Evolutionary conservation across 2,113 vertebrate genomes (phyloP), one percentile per base, ranked within the genome.

Genomic region (Columbina picui): DNA sequence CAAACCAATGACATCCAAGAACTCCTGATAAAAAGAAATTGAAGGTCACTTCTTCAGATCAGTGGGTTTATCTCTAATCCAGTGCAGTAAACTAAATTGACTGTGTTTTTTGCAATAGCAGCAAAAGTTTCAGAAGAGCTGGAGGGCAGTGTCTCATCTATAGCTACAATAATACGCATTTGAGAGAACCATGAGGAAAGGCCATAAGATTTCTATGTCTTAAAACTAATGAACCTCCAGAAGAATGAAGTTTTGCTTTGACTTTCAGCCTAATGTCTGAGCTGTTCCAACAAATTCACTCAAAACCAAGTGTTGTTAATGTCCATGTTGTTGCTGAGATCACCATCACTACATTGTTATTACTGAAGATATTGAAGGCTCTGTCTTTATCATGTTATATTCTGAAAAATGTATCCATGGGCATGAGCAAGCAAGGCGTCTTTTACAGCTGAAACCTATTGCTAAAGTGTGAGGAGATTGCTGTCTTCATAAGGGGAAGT

Each of bases 51-150:
- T 88, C 57, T 88, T 82, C 68, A 94, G 68, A 86, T 93, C 89
- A 93, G 90, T 88, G 91, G 34, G 73, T 92, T 96, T 90, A 91
- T 97, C 89, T 95, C 56, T 93, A 90, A 93, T 90, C 89, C 75
- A 76, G 57, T 26, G n/a, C 27, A 52, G 59, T 90, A 80, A 93
- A 95, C 27, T 87, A 84, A 96, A 94, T 88, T 53, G 86, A 63
- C 59, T 82, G 70, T 78, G 20, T 49, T 90, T 91, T 96, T 92
- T 95, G 91, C 85, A 89, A 36, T 36, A 89, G 19, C 47, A 94
- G 84, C 87, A 90, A 20, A 93, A 75, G 60, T 55, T 95, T 74
- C 61, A 60, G 77, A 60, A 87, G 36, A 71, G 12, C 50, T 75
- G 16, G 9, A 76, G 26, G n/a, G 21, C n/a, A 43, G 27, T 30